phyloP scores from a whole-genome alignment of 2,888 invertebrate genomes.

The Bugula neritina region DNA sequence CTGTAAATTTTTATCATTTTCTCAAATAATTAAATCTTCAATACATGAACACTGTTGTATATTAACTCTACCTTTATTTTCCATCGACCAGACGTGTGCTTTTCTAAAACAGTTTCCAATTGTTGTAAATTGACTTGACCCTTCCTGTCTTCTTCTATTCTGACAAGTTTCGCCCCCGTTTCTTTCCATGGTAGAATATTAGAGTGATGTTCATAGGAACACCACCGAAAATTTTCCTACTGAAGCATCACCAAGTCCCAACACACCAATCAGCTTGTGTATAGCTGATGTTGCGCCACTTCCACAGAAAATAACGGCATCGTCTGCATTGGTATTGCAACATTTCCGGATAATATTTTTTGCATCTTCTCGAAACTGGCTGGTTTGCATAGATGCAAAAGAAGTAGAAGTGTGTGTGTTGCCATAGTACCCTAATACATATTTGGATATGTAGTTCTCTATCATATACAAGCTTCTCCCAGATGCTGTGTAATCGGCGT shows the following conservation, averaged over 20 bases:
- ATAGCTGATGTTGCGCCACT: conserved; percentile 29
- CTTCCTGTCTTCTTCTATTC: conserved; percentile 33
- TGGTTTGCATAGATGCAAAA: conserved; percentile 78
- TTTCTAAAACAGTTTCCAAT: conserved; percentile 33
- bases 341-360: conserved; percentile 36
- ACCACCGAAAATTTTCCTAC: conserved; percentile 27
- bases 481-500: conserved; percentile 19
- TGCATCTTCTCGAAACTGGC: conserved; percentile 70
- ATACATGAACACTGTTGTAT: no score
- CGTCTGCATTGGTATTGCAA: conserved; percentile 30
- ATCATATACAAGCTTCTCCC: conserved; percentile 64
- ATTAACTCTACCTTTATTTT: not conserved
- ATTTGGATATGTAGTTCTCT: conserved; percentile 72
- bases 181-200: conserved; percentile 32
- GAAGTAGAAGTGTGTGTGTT: conserved; percentile 76
- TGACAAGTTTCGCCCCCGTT: conserved; percentile 28
- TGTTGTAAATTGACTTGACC: conserved; percentile 34
- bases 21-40: no score
- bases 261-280: conserved; percentile 28
- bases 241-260: conserved; percentile 32
- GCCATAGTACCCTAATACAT: conserved; percentile 70
- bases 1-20: no score
- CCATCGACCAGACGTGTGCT: not conserved
- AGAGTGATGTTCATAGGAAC: conserved; percentile 31
- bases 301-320: conserved; percentile 30